Evolutionary conservation across 2,888 invertebrate species (phyloP).

Genomic region (Mythimna pallens): DNA sequence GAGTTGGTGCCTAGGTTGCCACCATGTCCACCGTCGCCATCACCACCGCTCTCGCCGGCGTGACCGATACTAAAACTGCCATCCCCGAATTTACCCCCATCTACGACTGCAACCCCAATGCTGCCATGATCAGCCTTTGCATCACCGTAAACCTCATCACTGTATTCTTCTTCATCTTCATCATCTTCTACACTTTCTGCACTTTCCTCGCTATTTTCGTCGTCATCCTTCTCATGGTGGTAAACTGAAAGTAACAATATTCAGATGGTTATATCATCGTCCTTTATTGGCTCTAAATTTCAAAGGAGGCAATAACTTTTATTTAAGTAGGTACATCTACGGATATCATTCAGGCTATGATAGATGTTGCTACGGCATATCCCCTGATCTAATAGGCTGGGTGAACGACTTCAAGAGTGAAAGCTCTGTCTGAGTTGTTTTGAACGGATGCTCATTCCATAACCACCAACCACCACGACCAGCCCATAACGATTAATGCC

Average conservation of each 20-base stretch:
- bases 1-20: slow-evolving; percentile 8
- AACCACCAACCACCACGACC: too few relatives aligned
- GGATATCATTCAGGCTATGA: neutral
- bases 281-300: neutral
- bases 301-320: neutral
- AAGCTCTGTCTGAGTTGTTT: too few relatives aligned
- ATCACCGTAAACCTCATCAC: neutral
- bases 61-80: slow-evolving; percentile 13
- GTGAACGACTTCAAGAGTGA: too few relatives aligned
- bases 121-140: neutral
- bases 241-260: slow-evolving; percentile 9
- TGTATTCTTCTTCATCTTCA: neutral
- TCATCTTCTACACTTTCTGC: neutral
- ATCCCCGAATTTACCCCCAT: neutral
- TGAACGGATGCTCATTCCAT: too few relatives aligned
- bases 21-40: slow-evolving; percentile 27
- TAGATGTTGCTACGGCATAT: neutral
- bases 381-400: too few relatives aligned
- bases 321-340: neutral
- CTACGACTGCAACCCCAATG: slow-evolving; percentile 1
- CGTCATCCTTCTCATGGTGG: neutral
- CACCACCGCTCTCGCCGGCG: neutral
- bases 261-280: neutral
- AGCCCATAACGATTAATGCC: too few relatives aligned
- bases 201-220: neutral